Percentiles rank a stretch among this genome's conserved stretches.
These are phyloP conservation scores for Nymphalis polychloros DNA, from an alignment of 2,888 invertebrate species.

Conservation along the genomic window DNA sequence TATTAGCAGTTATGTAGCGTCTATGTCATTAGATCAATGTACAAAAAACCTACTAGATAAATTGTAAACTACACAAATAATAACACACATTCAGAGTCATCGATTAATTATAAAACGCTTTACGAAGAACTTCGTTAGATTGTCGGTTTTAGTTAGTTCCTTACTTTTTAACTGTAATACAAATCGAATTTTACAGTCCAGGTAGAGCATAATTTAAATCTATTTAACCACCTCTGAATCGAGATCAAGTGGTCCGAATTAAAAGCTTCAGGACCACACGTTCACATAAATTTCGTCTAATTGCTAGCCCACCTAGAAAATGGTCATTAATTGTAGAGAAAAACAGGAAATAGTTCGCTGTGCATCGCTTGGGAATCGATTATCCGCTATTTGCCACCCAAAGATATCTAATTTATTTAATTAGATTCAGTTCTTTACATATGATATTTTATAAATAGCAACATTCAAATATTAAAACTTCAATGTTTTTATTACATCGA, in stretches of 20 bases:
- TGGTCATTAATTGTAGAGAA: constrained; percentile 34
- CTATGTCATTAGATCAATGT: no score
- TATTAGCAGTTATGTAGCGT: no score
- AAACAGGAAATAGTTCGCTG: constrained; percentile 34
- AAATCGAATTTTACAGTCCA: background rate
- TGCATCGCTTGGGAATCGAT: constrained; percentile 33
- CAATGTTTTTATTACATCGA: no score
- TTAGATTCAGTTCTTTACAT: background rate
- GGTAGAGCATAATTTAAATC: constrained; percentile 24
- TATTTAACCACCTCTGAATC: constrained; percentile 27
- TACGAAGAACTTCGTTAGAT: background rate
- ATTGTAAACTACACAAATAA: no score
- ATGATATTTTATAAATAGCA: background rate
- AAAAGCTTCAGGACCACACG: constrained; percentile 30
- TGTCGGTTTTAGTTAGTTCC: background rate
- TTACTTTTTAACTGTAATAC: background rate
- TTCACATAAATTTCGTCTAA: constrained; percentile 35
- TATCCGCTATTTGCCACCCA: constrained; percentile 26
- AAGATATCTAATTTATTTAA: constrained; percentile 13
- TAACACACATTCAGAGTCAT: no score
- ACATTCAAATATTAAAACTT: no score
- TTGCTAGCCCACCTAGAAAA: constrained; percentile 34
- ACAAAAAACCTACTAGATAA: no score
- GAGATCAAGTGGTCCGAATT: constrained; percentile 33
- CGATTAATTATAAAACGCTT: background rate